Conservation (phyloP, 2,888 invertebrate species). For the Silvanus unidentatus region DNA sequence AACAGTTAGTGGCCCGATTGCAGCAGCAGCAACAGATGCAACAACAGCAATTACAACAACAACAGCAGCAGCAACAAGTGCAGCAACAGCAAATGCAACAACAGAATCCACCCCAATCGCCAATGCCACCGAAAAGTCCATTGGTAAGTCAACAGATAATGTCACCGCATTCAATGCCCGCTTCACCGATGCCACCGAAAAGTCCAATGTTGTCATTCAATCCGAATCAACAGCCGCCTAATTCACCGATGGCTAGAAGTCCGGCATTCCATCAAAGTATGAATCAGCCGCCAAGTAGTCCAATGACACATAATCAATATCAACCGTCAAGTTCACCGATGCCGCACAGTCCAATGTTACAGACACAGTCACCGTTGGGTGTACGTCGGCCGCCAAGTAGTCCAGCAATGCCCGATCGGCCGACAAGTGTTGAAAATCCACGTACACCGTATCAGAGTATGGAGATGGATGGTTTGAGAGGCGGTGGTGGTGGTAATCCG, state of each 20-base stretch:
- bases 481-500: conserved; percentile 49
- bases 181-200: conserved; percentile 47
- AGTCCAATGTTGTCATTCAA: conserved; percentile 41
- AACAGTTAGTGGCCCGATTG: conserved; percentile 37
- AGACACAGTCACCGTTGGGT: conserved; percentile 49
- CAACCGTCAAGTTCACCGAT: conserved; percentile 47
- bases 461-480: conserved; percentile 19
- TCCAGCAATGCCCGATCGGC: conserved; percentile 54
- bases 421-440: conserved; percentile 56
- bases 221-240: conserved; percentile 48
- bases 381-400: conserved; percentile 53
- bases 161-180: conserved; percentile 46
- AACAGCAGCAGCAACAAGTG: conserved; percentile 39
- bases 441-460: conserved; percentile 46
- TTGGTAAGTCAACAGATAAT: conserved; percentile 43
- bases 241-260: conserved; percentile 55
- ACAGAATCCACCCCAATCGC: conserved; percentile 48
- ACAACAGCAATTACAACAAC: conserved; percentile 43
- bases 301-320: conserved; percentile 48
- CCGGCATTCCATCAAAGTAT: conserved; percentile 50
- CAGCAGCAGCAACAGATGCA: conserved; percentile 42
- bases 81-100: conserved; percentile 29
- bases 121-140: conserved; percentile 53
- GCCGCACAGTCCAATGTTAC: conserved; percentile 46
- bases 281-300: conserved; percentile 47